phyloP scores from a whole-genome alignment of 2,888 invertebrate genomes.

The Graphium colonna region DNA sequence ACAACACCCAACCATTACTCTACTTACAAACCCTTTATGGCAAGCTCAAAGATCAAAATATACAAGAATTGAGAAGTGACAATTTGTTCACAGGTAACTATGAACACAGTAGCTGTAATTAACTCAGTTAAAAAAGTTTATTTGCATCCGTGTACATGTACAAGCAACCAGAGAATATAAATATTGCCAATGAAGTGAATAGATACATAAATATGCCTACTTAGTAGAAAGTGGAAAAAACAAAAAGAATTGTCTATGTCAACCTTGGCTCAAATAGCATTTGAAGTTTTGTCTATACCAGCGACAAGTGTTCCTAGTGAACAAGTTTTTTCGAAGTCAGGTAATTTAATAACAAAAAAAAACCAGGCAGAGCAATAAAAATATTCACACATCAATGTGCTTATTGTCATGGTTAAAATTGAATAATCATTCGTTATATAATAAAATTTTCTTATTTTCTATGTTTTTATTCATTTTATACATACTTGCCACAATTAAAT shows the following conservation, averaged over 20 bases:
- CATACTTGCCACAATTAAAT: too few species aligned
- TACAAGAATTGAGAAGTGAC: too few species aligned
- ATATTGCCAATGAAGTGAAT: constrained; percentile 1
- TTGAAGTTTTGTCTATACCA: background rate
- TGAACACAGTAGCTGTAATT: too few species aligned
- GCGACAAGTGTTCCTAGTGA: background rate
- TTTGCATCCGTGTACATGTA: too few species aligned
- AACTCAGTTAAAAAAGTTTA: too few species aligned
- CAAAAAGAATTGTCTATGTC: background rate
- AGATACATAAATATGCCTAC: background rate
- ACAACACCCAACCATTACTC: too few species aligned
- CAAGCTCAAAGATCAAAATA: too few species aligned
- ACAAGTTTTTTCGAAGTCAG: background rate
- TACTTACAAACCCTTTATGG: too few species aligned
- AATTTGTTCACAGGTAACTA: too few species aligned
- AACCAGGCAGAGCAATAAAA: background rate
- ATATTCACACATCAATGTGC: too few species aligned
- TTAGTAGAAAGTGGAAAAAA: background rate
- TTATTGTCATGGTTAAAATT: too few species aligned
- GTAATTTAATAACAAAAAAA: background rate
- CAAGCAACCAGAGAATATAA: constrained; percentile 10
- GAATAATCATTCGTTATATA: background rate
- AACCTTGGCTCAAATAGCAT: background rate
- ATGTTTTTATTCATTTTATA: too few species aligned
- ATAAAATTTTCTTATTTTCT: background rate